Evolutionary conservation across 2,797 vertebrate genomes (phyloP).

Genomic region (Pyrrhura leucotis): DNA sequence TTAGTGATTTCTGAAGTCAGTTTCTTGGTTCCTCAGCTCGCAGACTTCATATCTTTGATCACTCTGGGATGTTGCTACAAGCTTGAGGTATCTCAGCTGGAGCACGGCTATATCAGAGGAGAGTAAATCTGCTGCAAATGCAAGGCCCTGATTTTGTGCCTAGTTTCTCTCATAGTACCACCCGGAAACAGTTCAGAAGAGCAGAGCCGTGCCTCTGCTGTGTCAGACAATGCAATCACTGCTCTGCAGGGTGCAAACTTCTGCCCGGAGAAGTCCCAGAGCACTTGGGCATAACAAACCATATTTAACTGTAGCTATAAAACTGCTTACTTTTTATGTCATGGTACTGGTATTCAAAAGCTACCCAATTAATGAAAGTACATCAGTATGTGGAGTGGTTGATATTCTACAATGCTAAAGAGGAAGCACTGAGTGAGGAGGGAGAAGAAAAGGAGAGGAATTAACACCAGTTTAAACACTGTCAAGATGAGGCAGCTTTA

Average conservation of each 20-base stretch:
- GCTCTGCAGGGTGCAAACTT: neutral
- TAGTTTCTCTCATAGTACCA: neutral
- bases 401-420: neutral
- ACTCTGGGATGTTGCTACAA: neutral
- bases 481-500: slow-evolving; percentile 52
- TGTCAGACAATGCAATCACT: neutral
- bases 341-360: neutral
- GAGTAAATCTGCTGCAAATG: neutral
- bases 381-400: neutral
- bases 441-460: neutral
- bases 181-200: neutral
- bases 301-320: neutral
- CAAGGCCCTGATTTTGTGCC: neutral
- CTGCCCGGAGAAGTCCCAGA: neutral
- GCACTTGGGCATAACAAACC: neutral
- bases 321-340: accelerated
- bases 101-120: neutral
- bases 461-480: slow-evolving; percentile 59
- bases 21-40: neutral
- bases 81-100: neutral
- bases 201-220: neutral
- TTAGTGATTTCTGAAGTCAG: neutral
- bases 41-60: neutral
- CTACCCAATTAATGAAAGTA: neutral
- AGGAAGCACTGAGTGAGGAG: neutral